These are phyloP conservation scores for Phortica variegata DNA, from an alignment of 1,140 invertebrate genomes.

Conservation along the genomic window DNA sequence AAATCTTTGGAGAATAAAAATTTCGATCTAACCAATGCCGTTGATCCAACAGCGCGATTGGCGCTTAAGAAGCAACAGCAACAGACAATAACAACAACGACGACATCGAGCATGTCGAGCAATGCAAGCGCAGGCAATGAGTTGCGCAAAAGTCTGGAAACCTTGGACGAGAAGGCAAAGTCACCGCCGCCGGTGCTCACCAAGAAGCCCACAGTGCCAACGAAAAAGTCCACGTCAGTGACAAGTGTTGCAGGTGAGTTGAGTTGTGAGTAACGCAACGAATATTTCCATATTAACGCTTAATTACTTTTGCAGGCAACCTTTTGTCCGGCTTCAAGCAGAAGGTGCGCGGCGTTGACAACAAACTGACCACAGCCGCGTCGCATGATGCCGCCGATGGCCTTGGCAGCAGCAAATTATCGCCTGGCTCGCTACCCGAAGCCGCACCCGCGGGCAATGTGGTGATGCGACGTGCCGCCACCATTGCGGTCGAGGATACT, in stretches of 20 bases:
- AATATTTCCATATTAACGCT: background rate
- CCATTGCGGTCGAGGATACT: constrained; percentile 47
- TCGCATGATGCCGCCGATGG: constrained; percentile 51
- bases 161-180: constrained; percentile 51
- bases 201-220: constrained; percentile 66
- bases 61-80: constrained; percentile 20
- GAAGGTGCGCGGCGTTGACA: constrained; percentile 59
- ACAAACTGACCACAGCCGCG: constrained; percentile 47
- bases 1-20: constrained; percentile 60
- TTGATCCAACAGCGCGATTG: constrained; percentile 15
- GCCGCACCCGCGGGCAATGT: constrained; percentile 29
- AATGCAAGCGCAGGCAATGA: constrained; percentile 22
- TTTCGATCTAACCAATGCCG: constrained; percentile 42
- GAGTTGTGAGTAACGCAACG: background rate
- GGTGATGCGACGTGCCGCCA: constrained; percentile 41
- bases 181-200: constrained; percentile 50
- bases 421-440: constrained; percentile 26
- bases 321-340: constrained; percentile 64
- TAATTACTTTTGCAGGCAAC: constrained; percentile 40
- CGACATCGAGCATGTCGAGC: constrained; percentile 17
- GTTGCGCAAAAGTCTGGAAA: constrained; percentile 50
- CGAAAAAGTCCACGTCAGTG: constrained; percentile 64
- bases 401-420: constrained; percentile 36
- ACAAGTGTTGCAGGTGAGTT: constrained; percentile 55
- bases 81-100: constrained; percentile 15